Conservation (phyloP, 2,113 vertebrate species). For the Mesoclemmys tuberculata region DNA sequence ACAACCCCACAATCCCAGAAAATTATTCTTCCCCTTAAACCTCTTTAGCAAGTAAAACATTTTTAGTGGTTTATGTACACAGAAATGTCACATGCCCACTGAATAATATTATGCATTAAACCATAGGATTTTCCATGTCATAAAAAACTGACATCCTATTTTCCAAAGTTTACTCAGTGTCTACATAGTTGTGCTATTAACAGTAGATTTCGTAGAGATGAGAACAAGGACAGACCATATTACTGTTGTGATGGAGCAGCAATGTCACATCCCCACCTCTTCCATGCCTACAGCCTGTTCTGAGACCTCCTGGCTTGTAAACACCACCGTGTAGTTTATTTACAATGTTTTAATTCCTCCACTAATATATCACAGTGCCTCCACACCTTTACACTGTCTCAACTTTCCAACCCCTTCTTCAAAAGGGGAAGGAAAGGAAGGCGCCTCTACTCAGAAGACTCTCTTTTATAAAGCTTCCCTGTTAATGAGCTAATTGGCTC, state of each 20-base stretch:
- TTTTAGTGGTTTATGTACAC: neutral
- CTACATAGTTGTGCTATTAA: neutral
- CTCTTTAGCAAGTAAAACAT: neutral
- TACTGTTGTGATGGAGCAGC: neutral
- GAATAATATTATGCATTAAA: constrained; percentile 36
- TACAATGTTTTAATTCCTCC: too few species aligned
- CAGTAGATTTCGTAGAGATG: neutral
- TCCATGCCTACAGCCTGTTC: neutral
- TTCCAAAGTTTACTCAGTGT: constrained; percentile 32
- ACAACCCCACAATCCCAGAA: neutral
- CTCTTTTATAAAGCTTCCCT: neutral
- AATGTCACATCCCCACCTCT: neutral
- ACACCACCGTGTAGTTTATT: too few species aligned
- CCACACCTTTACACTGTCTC: too few species aligned
- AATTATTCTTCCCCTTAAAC: neutral
- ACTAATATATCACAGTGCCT: too few species aligned
- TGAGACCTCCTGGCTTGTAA: too few species aligned
- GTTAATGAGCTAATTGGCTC: neutral
- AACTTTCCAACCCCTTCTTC: too few species aligned
- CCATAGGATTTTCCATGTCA: neutral
- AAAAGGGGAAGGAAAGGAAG: too few species aligned
- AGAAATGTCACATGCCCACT: neutral
- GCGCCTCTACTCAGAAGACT: too few species aligned
- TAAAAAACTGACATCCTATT: neutral
- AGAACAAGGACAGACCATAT: constrained; percentile 1